Evolutionary conservation across 2,113 vertebrate genomes (phyloP).

Genomic region (Lepidothrix coronata): DNA sequence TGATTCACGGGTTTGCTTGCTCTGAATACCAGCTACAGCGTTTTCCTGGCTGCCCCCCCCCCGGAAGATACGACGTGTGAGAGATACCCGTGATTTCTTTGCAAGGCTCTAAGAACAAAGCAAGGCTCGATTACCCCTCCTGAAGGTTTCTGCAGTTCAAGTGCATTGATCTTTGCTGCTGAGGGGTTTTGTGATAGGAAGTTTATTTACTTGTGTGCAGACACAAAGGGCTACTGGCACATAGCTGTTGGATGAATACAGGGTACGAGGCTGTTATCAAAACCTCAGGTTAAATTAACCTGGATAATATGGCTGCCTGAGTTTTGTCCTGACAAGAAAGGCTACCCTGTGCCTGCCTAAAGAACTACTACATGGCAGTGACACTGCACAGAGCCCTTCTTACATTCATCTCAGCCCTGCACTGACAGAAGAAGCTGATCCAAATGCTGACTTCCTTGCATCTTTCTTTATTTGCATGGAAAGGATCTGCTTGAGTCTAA

Average conservation of each 20-base stretch:
- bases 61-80: background rate
- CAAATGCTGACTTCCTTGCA: background rate
- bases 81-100: background rate
- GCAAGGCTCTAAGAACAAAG: background rate
- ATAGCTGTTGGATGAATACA: background rate
- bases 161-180: background rate
- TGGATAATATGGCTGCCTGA: background rate
- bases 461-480: background rate
- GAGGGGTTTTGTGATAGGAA: background rate
- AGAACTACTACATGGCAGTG: rapidly evolving
- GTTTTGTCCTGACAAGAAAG: background rate
- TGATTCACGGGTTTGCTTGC: background rate
- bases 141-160: background rate
- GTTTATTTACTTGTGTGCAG: background rate
- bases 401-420: background rate
- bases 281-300: background rate
- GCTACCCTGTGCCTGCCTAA: background rate
- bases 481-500: background rate
- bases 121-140: rapidly evolving
- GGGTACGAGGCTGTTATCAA: background rate
- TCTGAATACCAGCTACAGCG: background rate
- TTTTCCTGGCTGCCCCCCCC: background rate
- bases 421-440: background rate
- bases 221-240: background rate
- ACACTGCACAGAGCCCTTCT: background rate